Conservation (phyloP, 1,140 invertebrate species). For the Monomorium pharaonis region DNA sequence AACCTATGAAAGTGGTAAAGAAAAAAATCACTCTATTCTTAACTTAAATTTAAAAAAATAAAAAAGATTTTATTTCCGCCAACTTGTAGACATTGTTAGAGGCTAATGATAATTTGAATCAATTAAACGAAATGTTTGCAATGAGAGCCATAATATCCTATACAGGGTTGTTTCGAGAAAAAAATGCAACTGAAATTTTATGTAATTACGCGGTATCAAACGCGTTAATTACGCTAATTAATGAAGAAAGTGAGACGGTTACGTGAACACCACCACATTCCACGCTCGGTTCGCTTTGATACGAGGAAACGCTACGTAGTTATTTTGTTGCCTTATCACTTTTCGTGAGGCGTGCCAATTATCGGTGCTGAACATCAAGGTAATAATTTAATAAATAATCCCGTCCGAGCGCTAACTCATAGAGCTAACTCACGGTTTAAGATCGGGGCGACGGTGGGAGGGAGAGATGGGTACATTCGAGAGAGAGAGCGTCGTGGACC, state of each 20-base stretch:
- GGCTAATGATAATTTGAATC: background rate
- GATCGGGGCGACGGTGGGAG: background rate
- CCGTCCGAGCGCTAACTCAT: background rate
- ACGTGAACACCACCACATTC: background rate
- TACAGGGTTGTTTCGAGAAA: background rate
- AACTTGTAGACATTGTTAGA: background rate
- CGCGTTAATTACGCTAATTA: conserved; percentile 12
- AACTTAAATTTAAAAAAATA: background rate
- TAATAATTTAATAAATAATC: conserved; percentile 14
- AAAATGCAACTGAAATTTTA: background rate
- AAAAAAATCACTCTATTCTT: background rate
- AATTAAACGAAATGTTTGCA: background rate
- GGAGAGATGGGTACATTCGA: background rate
- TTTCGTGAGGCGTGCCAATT: background rate
- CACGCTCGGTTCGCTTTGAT: background rate
- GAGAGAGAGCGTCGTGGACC: background rate
- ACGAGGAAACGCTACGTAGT: background rate
- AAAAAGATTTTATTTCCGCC: background rate
- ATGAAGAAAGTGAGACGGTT: conserved; percentile 6
- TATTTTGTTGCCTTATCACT: background rate
- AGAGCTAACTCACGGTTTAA: background rate
- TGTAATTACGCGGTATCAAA: background rate
- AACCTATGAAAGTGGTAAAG: background rate
- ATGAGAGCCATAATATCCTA: no score
- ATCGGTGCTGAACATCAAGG: background rate